These are phyloP conservation scores for Drosophila trapezifrons DNA, from an alignment of 1,140 invertebrate genomes.

Conservation along the genomic window DNA sequence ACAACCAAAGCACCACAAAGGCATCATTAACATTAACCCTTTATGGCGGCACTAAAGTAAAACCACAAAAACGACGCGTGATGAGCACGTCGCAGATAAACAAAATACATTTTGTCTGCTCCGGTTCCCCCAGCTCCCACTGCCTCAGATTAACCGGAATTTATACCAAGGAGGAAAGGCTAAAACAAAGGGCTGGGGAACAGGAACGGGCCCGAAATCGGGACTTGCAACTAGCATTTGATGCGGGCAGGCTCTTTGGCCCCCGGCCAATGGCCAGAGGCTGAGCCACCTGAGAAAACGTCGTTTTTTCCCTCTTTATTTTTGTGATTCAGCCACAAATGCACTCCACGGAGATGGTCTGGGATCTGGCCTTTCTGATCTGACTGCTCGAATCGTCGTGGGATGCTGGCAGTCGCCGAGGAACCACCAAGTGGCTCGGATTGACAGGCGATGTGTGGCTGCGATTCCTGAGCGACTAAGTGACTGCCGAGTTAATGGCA, in stretches of 20 bases:
- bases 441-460: slow-evolving; percentile 61
- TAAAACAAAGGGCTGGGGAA: slow-evolving; percentile 16
- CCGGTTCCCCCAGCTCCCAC: slow-evolving; percentile 13
- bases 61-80: slow-evolving; percentile 77
- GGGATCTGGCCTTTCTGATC: slow-evolving; percentile 14
- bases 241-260: slow-evolving; percentile 17
- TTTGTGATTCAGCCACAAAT: slow-evolving; percentile 3
- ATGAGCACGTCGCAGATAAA: slow-evolving; percentile 81
- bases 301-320: background rate
- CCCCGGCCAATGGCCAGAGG: background rate
- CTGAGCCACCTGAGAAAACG: slow-evolving; percentile 11
- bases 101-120: slow-evolving; percentile 60
- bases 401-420: slow-evolving; percentile 14
- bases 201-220: no score
- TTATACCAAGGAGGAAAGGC: slow-evolving; percentile 17
- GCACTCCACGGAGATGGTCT: slow-evolving; percentile 3
- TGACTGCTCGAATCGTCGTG: slow-evolving; percentile 4
- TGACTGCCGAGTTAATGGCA: slow-evolving; percentile 53
- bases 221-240: slow-evolving; percentile 12
- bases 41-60: slow-evolving; percentile 79
- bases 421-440: slow-evolving; percentile 8
- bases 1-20: slow-evolving; percentile 28
- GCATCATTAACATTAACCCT: slow-evolving; percentile 80
- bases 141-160: slow-evolving; percentile 48
- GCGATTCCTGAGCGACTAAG: slow-evolving; percentile 44